These are phyloP conservation scores for Xenopus petersii DNA, from an alignment of 2,797 vertebrate species.

Conservation along the genomic window DNA sequence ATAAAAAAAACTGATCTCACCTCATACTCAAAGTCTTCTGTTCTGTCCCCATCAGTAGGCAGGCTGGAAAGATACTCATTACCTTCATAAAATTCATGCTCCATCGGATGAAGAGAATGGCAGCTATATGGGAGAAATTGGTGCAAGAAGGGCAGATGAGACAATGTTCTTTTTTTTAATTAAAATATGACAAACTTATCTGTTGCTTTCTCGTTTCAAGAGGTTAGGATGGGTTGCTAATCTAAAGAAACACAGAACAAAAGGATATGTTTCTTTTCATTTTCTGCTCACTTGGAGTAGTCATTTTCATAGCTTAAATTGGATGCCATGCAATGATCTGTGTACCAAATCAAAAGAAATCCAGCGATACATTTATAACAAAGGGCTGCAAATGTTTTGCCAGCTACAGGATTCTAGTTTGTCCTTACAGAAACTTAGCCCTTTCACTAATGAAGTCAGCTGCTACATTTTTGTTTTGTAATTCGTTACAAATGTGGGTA, in stretches of 20 bases:
- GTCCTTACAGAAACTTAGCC: conserved; percentile 17
- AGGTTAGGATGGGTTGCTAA: conserved; percentile 36
- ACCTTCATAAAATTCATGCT: conserved; percentile 89
- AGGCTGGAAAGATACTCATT: conserved; percentile 86
- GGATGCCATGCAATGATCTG: conserved; percentile 42
- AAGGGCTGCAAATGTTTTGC: conserved; percentile 32
- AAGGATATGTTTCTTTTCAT: conserved; percentile 39
- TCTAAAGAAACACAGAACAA: conserved; percentile 38
- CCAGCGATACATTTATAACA: conserved; percentile 44
- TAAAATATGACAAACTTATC: conserved; percentile 48
- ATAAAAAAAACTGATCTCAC: conserved; percentile 65
- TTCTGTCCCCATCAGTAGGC: conserved; percentile 82
- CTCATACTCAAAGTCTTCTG: conserved; percentile 95
- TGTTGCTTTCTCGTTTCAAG: conserved; percentile 44
- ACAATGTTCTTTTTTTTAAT: conserved; percentile 51
- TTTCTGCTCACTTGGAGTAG: conserved; percentile 23
- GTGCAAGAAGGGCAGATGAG: conserved; percentile 55
- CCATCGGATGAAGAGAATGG: conserved; percentile 91
- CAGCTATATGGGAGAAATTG: conserved; percentile 74
- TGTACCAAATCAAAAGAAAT: conserved; percentile 47
- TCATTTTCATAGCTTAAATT: conserved; percentile 44
- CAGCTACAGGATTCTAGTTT: conserved; percentile 30
- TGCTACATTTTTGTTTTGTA: conserved; percentile 29
- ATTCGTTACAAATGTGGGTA: conserved; percentile 19
- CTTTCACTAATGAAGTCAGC: conserved; percentile 40